Percentiles rank a stretch among this genome's conserved stretches.
Evolutionary conservation across 2,888 invertebrate species (phyloP).

Genomic region (Choreutis nemorana): DNA sequence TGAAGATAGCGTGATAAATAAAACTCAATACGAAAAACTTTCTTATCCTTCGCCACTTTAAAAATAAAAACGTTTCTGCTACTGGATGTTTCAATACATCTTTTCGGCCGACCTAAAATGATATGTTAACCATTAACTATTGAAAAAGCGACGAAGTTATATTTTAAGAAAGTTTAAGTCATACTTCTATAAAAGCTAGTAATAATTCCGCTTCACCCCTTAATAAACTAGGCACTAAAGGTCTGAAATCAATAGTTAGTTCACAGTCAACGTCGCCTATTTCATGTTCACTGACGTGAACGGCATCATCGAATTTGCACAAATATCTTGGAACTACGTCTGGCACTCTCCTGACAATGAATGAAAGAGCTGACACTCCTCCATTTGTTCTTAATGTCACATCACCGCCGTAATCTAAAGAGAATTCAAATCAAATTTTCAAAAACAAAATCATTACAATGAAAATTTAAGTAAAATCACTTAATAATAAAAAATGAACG

Average conservation of each 20-base stretch:
- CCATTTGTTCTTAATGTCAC: conserved; percentile 83
- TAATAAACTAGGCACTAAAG: conserved; percentile 68
- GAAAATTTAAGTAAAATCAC: conserved; percentile 3
- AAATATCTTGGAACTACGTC: conserved; percentile 79
- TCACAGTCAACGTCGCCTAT: conserved; percentile 88
- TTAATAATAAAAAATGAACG: conserved; percentile 1
- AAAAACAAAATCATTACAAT: conserved; percentile 5
- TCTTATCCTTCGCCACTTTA: conserved; percentile 84
- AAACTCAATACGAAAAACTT: conserved; percentile 84
- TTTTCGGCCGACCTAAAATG: conserved; percentile 73
- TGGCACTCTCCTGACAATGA: conserved; percentile 85
- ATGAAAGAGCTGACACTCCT: conserved; percentile 80
- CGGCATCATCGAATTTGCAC: conserved; percentile 76
- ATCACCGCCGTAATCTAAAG: conserved; percentile 78
- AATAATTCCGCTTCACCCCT: conserved; percentile 76
- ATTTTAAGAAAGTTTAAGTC: background rate
- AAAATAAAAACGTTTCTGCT: conserved; percentile 82
- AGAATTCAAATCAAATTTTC: background rate
- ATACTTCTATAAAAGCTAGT: conserved; percentile 73
- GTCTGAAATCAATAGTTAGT: conserved; percentile 67
- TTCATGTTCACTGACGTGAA: conserved; percentile 83
- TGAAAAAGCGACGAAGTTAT: background rate
- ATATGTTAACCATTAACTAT: too few species aligned
- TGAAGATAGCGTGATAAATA: conserved; percentile 79
- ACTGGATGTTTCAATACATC: conserved; percentile 84